Conservation (phyloP, 2,797 vertebrate genomes). For the Ciconia nigra region DNA sequence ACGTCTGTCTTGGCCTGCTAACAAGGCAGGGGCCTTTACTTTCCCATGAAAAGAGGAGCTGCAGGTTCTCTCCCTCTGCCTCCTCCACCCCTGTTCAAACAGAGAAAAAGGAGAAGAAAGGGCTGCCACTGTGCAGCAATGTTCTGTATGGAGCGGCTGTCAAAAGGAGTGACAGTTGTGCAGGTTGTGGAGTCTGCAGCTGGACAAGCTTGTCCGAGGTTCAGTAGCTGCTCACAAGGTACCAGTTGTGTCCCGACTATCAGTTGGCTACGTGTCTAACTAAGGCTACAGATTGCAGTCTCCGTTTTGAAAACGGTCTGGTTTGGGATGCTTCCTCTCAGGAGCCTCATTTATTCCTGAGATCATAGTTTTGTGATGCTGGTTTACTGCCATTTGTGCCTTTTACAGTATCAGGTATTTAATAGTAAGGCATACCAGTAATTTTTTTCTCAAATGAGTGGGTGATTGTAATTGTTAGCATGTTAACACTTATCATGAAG, state of each 20-base stretch:
- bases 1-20: background rate
- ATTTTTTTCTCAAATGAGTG: background rate
- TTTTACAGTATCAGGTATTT: background rate
- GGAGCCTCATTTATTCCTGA: rapidly evolving
- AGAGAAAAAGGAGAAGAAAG: background rate
- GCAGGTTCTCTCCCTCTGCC: background rate
- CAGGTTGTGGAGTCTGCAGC: background rate
- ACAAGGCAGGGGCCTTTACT: background rate
- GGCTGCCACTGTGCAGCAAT: background rate
- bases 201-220: background rate
- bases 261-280: background rate
- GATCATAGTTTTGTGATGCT: background rate
- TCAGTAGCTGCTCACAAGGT: background rate
- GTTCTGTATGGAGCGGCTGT: background rate
- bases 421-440: background rate
- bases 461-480: background rate
- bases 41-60: background rate
- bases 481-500: background rate
- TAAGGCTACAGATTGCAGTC: background rate
- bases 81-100: background rate
- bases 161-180: background rate
- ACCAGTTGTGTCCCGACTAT: background rate
- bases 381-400: background rate
- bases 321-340: background rate
- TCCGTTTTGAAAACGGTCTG: background rate